Conservation (phyloP, 2,888 invertebrate genomes). For the Folsomia candida region DNA sequence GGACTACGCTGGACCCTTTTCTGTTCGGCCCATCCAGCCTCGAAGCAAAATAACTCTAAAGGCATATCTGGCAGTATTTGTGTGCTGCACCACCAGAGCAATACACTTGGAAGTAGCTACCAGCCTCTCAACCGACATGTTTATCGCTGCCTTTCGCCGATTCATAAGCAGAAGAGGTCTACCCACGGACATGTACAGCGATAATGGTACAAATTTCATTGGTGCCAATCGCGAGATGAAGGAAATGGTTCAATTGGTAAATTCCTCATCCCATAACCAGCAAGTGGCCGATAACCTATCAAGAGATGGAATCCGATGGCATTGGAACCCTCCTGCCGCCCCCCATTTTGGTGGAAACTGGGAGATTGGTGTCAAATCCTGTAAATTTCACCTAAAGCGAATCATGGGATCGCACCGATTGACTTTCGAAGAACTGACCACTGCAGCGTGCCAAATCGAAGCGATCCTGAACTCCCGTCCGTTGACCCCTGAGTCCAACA, state of each 20-base stretch:
- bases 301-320: constrained; percentile 51
- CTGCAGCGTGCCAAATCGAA: constrained; percentile 49
- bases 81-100: too few relatives aligned
- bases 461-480: too few relatives aligned
- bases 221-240: too few relatives aligned
- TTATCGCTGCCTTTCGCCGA: neutral
- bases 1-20: constrained; percentile 8
- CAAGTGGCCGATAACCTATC: too few relatives aligned
- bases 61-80: neutral
- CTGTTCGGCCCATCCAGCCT: neutral
- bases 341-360: constrained; percentile 53
- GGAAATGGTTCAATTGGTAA: too few relatives aligned
- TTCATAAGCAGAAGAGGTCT: neutral
- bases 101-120: neutral
- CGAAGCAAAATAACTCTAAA: neutral
- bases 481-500: constrained; percentile 46
- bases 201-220: too few relatives aligned
- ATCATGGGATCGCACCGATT: constrained; percentile 45
- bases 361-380: constrained; percentile 52
- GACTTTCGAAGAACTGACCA: constrained; percentile 52
- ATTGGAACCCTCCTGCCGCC: constrained; percentile 52
- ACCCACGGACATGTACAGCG: too few relatives aligned
- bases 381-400: constrained; percentile 51
- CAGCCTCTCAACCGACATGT: neutral
- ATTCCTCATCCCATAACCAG: too few relatives aligned